These are phyloP conservation scores for Hipparchia semele DNA, from an alignment of 2,888 invertebrate genomes.

Conservation along the genomic window DNA sequence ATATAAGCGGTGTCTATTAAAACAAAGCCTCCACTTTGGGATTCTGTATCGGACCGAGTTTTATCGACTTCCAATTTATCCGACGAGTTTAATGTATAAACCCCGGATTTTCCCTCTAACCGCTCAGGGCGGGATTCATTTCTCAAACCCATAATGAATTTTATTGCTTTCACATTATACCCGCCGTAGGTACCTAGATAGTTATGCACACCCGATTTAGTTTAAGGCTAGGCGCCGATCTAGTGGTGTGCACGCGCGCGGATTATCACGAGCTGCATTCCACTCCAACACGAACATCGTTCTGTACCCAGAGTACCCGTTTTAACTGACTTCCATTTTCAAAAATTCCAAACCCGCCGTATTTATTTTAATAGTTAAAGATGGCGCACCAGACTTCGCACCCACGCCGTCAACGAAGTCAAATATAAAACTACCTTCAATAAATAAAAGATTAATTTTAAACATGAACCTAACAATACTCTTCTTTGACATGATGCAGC, in stretches of 20 bases:
- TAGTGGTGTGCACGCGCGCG: background rate
- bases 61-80: conserved; percentile 73
- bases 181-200: conserved; percentile 46
- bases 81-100: conserved; percentile 68
- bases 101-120: conserved; percentile 60
- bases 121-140: conserved; percentile 57
- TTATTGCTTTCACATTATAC: conserved; percentile 61
- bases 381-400: too few species aligned
- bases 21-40: conserved; percentile 51
- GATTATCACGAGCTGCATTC: background rate
- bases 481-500: too few species aligned
- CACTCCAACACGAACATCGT: background rate
- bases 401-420: too few species aligned
- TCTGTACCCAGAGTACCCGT: too few species aligned
- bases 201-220: conserved; percentile 56
- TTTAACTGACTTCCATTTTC: too few species aligned
- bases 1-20: conserved; percentile 54
- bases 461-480: too few species aligned
- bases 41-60: conserved; percentile 55
- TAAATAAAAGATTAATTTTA: too few species aligned
- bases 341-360: too few species aligned
- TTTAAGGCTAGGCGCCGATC: conserved; percentile 34
- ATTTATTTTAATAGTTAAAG: too few species aligned
- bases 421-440: too few species aligned
- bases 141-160: conserved; percentile 65